phyloP scores from a whole-genome alignment of 1,140 invertebrate species.

The Homarus americanus region DNA sequence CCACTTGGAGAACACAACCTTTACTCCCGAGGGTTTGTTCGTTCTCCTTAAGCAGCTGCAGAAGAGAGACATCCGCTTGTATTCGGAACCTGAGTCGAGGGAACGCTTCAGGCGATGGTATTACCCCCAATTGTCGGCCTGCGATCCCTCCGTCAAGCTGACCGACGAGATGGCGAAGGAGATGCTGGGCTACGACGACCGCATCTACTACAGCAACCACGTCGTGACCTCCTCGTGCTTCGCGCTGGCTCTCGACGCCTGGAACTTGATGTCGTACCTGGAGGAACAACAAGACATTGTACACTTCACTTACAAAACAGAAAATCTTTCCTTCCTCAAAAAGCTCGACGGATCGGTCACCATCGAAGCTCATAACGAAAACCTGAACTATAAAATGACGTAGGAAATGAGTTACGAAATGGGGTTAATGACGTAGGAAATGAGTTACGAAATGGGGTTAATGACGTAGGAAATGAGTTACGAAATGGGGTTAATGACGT shows the following conservation, averaged over 20 bases:
- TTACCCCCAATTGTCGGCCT: conserved; percentile 53
- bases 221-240: conserved; percentile 54
- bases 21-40: conserved; percentile 70
- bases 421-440: too few relatives aligned
- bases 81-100: conserved; percentile 35
- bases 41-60: conserved; percentile 67
- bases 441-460: too few relatives aligned
- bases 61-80: conserved; percentile 48
- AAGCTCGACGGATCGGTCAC: conserved; percentile 55
- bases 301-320: conserved; percentile 63
- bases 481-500: too few relatives aligned
- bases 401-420: too few relatives aligned
- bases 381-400: too few relatives aligned
- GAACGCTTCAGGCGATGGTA: conserved; percentile 70
- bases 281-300: conserved; percentile 64
- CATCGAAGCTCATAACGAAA: conserved; percentile 3
- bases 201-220: conserved; percentile 71
- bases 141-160: background rate
- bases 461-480: too few relatives aligned
- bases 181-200: conserved; percentile 68
- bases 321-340: conserved; percentile 68
- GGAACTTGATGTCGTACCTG: conserved; percentile 68
- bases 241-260: conserved; percentile 66
- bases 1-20: conserved; percentile 62
- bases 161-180: conserved; percentile 50